Evolutionary conservation across 2,888 invertebrate genomes (phyloP).

Genomic region (Rhabditoides inermis): DNA sequence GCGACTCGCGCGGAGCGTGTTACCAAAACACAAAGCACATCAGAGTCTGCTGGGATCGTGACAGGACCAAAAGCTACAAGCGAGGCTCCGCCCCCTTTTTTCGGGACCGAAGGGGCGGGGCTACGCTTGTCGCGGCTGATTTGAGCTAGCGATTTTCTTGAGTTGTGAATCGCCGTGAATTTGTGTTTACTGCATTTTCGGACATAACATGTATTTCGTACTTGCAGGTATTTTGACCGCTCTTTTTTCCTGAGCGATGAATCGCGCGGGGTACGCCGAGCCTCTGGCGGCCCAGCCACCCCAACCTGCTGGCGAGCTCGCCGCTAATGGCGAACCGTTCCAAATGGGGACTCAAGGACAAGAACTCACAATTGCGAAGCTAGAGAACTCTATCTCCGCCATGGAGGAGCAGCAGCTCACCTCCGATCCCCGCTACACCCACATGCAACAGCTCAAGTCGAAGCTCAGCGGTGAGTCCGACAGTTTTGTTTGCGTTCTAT

Average conservation of each 20-base stretch:
- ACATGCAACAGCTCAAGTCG: slow-evolving; percentile 21
- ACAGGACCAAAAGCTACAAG: too few relatives aligned
- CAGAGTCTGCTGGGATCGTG: too few relatives aligned
- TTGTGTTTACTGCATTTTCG: too few relatives aligned
- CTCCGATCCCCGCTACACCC: slow-evolving; percentile 35
- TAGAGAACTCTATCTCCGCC: slow-evolving; percentile 41
- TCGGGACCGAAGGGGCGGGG: too few relatives aligned
- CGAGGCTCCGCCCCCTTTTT: too few relatives aligned
- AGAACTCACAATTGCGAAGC: slow-evolving; percentile 31
- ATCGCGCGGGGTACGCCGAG: slow-evolving; percentile 24
- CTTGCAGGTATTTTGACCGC: background rate
- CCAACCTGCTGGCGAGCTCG: slow-evolving; percentile 24
- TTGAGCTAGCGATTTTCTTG: too few relatives aligned
- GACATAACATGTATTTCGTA: background rate
- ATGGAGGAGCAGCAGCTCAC: slow-evolving; percentile 41
- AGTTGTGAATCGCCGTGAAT: too few relatives aligned
- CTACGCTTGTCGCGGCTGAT: too few relatives aligned
- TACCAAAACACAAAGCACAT: too few relatives aligned
- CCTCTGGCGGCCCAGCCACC: slow-evolving; percentile 28
- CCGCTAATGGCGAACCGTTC: background rate
- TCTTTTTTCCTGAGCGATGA: slow-evolving; percentile 2
- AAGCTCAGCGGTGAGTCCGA: slow-evolving; percentile 17
- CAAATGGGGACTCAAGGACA: slow-evolving; percentile 13
- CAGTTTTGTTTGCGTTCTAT: too few relatives aligned
- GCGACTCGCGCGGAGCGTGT: too few relatives aligned